Conservation (phyloP, 2,113 vertebrate genomes). For the Fulmarus glacialis region DNA sequence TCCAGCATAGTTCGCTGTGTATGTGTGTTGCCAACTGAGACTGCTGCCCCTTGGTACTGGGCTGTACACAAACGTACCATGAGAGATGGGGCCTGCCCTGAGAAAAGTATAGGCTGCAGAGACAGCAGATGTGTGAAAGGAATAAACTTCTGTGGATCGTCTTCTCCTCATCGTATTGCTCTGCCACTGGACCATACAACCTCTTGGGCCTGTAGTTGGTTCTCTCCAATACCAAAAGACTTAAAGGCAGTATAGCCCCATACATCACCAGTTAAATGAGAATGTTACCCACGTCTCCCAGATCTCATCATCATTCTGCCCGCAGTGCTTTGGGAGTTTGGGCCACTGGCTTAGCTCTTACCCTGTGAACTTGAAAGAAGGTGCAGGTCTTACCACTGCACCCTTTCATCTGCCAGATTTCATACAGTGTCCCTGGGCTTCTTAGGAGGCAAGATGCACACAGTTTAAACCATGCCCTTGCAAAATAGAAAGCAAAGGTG, state of each 20-base stretch:
- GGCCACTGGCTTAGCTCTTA: background rate
- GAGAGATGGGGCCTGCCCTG: background rate
- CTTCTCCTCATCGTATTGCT: background rate
- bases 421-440: background rate
- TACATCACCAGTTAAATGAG: background rate
- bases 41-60: background rate
- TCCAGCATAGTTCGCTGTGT: background rate
- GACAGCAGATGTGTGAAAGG: background rate
- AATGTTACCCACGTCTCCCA: background rate
- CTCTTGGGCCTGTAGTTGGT: background rate
- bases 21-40: background rate
- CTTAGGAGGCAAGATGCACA: background rate
- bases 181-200: background rate
- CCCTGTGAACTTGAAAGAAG: background rate
- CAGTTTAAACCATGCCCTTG: constrained; percentile 24
- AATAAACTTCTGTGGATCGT: background rate
- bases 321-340: background rate
- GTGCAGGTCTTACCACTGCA: background rate
- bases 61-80: background rate
- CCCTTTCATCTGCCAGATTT: background rate
- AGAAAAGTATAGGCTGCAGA: background rate
- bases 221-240: background rate
- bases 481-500: constrained; percentile 45
- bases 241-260: background rate
- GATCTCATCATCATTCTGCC: background rate